These are phyloP conservation scores for Scolopax mira DNA, from an alignment of 2,113 vertebrate species.

Conservation along the genomic window DNA sequence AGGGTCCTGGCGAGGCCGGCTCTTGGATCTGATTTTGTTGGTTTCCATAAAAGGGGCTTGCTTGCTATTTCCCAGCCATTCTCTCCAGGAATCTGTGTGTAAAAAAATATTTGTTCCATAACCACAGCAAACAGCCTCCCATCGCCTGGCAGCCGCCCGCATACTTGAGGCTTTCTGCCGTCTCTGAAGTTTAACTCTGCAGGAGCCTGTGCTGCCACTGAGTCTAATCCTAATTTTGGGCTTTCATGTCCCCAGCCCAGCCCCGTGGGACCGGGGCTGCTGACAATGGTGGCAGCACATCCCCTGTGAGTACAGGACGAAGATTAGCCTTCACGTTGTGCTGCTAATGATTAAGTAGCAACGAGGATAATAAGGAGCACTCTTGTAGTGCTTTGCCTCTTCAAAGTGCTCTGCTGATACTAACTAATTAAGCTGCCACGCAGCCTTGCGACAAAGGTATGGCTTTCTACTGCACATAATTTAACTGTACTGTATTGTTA, in stretches of 20 bases:
- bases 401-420: background rate
- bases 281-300: background rate
- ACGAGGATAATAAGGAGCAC: background rate
- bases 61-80: conserved; percentile 13
- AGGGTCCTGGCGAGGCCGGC: background rate
- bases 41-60: background rate
- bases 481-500: background rate
- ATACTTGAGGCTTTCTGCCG: background rate
- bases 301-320: background rate
- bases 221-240: background rate
- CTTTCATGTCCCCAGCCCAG: background rate
- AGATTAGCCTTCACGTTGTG: background rate
- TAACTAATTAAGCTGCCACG: background rate
- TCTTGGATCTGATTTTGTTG: background rate
- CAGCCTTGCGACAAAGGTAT: background rate
- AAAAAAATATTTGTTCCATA: conserved; percentile 29
- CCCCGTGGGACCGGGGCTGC: background rate
- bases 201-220: background rate
- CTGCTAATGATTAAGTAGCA: background rate
- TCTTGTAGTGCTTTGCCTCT: background rate
- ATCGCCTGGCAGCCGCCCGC: background rate
- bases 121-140: background rate
- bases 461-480: background rate
- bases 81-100: conserved; percentile 25
- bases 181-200: conserved; percentile 25